Base-by-base conservation (phyloP, 1,140 invertebrate species). In the Achatina immaculata region DNA sequence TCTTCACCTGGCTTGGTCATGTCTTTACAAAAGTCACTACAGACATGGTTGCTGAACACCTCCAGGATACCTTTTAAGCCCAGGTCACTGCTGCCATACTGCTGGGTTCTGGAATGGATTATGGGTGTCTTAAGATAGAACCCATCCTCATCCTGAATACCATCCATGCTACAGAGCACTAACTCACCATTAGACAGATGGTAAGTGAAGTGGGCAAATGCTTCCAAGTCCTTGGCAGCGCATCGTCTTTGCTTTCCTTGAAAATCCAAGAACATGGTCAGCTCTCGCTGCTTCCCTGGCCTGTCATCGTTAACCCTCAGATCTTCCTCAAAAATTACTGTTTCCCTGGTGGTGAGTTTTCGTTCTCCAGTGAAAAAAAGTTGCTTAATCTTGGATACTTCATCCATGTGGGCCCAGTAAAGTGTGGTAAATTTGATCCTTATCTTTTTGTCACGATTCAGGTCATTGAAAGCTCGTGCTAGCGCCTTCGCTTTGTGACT, bases 91-190 rank as follows among this genome's bases (percentile, higher is more conserved):
- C 75, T 73, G 21, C 83, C 83, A 66, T 76, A 82, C 31, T 58
- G 24, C 76, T 43, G 42, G 11, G 42, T 43, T 0, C 51, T 40
- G 34, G 83, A 84, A 58, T 84, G 83, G 45, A 84, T 75, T 38
- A 71, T 80, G 3, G 83, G 83, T 4, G 74, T 82, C 76, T 78
- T 78, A 7, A 84, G 45, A 34, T 48, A 48, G 19, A 81, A 73
- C 1, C 79, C 79, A 21, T 58, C 7, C 16, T 71, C 73, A 51
- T 82, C 81, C 40, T 75, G n/a, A 2, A 51, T 45, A 21, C 83
- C 83, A 51, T 82, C 77, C 42, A 84, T 69, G 0, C 83, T 79
- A 69, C 83, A 84, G 31, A 84, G 21, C 11, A 84, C 83, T 0
- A 78, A 75, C 74, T 81, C 16, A 0, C 83, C 83, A 36, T 72